Evolutionary conservation across 2,888 invertebrate species (phyloP).

Genomic region (Cataglyphis albicans): DNA sequence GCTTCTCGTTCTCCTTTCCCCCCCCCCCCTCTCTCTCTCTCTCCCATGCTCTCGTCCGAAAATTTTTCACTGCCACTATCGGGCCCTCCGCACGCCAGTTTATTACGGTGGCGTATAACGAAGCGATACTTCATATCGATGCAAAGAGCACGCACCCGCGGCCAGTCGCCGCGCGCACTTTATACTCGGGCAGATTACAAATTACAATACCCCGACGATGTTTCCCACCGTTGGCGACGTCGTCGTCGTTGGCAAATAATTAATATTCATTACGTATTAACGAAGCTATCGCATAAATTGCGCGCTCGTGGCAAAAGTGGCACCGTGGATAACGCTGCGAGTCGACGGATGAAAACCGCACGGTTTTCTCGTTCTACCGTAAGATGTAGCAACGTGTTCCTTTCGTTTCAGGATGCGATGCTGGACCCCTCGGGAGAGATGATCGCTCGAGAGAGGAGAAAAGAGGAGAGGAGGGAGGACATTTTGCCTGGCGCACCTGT

Average conservation of each 20-base stretch:
- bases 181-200: conserved; percentile 81
- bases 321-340: conserved; percentile 72
- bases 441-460: neutral
- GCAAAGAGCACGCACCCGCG: conserved; percentile 71
- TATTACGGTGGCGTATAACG: conserved; percentile 71
- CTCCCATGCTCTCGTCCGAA: neutral
- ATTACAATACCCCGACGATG: conserved; percentile 79
- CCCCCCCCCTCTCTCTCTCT: neutral
- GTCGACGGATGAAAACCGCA: conserved; percentile 42
- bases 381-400: conserved; percentile 80
- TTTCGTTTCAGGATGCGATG: conserved; percentile 38
- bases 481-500: conserved; percentile 44
- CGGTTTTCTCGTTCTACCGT: conserved; percentile 75
- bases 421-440: conserved; percentile 28
- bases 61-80: conserved; percentile 63
- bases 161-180: conserved; percentile 71
- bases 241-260: conserved; percentile 81
- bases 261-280: conserved; percentile 86
- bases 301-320: conserved; percentile 73
- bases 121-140: conserved; percentile 74
- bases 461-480: neutral
- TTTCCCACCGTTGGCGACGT: neutral
- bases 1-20: neutral
- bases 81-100: conserved; percentile 51
- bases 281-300: conserved; percentile 85